Evolutionary conservation across 1,140 invertebrate genomes (phyloP).

Genomic region (Trinorchestia longiramus): DNA sequence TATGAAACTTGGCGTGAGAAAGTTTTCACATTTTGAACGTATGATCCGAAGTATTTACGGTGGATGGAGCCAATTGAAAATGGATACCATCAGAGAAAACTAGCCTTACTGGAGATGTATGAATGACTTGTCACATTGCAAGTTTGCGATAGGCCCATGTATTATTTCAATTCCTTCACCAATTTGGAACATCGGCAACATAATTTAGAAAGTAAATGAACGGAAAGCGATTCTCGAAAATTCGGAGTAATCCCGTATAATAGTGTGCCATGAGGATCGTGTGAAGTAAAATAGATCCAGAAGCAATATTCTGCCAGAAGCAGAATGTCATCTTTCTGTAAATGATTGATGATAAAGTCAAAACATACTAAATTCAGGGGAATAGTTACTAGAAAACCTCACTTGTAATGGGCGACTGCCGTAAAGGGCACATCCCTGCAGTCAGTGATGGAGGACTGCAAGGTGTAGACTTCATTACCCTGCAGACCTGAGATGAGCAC

Average conservation of each 20-base stretch:
- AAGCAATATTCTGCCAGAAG: too few relatives aligned
- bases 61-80: too few relatives aligned
- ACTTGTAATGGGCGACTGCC: constrained; percentile 37
- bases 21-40: too few relatives aligned
- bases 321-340: too few relatives aligned
- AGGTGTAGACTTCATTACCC: constrained; percentile 6
- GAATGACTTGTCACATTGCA: neutral
- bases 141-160: neutral
- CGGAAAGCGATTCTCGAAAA: neutral
- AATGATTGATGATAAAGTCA: too few relatives aligned
- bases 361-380: too few relatives aligned
- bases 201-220: neutral
- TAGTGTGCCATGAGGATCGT: neutral
- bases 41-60: too few relatives aligned
- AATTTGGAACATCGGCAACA: neutral
- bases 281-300: neutral
- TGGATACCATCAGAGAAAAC: too few relatives aligned
- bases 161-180: neutral
- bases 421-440: neutral
- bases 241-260: neutral
- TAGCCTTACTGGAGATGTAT: neutral
- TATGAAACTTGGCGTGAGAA: too few relatives aligned
- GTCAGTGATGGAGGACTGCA: constrained; percentile 18
- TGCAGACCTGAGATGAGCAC: neutral
- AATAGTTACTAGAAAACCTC: too few relatives aligned